These are phyloP conservation scores for Drosophila nr. perissopoda DNA, from an alignment of 2,888 invertebrate species.

Conservation along the genomic window DNA sequence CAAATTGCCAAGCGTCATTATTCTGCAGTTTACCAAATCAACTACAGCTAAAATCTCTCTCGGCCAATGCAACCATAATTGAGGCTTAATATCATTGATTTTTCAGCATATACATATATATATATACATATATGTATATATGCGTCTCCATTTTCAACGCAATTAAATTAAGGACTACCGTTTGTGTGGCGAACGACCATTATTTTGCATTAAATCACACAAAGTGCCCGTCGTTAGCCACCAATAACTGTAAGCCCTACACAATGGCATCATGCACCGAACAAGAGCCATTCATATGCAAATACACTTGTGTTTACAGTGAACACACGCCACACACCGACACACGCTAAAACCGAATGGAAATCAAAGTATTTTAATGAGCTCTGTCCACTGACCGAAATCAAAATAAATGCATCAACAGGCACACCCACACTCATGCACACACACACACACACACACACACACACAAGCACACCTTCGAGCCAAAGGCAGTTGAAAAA, in stretches of 20 bases:
- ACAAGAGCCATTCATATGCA: constrained; percentile 7
- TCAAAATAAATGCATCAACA: constrained; percentile 14
- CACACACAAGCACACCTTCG: not conserved
- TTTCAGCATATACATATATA: not conserved
- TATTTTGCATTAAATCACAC: constrained; percentile 54
- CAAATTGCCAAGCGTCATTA: not conserved
- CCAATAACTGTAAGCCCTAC: constrained; percentile 8
- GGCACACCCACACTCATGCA: not conserved
- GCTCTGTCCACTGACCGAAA: constrained; percentile 11
- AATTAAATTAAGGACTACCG: constrained; percentile 31
- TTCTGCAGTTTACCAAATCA: not conserved
- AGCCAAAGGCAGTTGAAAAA: not conserved
- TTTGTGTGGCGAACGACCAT: constrained; percentile 30
- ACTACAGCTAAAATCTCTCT: not conserved
- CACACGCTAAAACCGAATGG: not conserved
- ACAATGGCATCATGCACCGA: constrained; percentile 3
- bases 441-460: not conserved
- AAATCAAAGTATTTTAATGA: constrained; percentile 20
- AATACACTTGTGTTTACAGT: constrained; percentile 6
- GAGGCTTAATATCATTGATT: constrained; percentile 1
- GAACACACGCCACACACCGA: not conserved
- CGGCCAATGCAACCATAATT: constrained; percentile 3
- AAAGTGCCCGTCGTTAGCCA: constrained; percentile 23
- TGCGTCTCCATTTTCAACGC: not conserved
- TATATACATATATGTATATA: not conserved